Conservation (phyloP, 2,113 vertebrate genomes). For the Pao palembangensis region DNA sequence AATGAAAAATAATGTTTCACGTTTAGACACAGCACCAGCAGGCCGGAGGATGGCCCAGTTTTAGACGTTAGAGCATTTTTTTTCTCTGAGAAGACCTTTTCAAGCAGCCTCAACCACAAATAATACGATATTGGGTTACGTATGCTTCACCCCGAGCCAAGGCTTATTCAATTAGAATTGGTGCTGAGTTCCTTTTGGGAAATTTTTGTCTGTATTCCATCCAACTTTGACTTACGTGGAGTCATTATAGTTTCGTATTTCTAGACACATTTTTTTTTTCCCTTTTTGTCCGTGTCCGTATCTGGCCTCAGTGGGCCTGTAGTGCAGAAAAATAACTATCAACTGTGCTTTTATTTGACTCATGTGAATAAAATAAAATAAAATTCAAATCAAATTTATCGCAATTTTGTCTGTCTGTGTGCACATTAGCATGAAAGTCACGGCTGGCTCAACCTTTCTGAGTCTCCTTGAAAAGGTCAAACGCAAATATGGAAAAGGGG, state of each 20-base stretch:
- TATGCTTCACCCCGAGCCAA: background rate
- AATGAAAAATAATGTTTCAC: too few species aligned
- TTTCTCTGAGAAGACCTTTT: background rate
- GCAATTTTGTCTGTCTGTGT: background rate
- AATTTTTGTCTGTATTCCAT: background rate
- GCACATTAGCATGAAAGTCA: slow-evolving; percentile 2
- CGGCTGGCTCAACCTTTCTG: background rate
- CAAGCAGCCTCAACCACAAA: background rate
- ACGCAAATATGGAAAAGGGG: background rate
- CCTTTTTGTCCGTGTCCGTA: too few species aligned
- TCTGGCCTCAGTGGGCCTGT: too few species aligned
- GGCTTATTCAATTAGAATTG: background rate
- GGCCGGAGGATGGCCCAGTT: slow-evolving; percentile 28
- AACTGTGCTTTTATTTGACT: too few species aligned
- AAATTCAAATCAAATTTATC: background rate
- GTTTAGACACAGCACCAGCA: background rate
- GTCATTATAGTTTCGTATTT: too few species aligned
- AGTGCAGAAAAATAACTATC: too few species aligned
- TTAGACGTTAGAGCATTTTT: slow-evolving; percentile 20
- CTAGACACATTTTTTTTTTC: too few species aligned
- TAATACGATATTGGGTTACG: background rate
- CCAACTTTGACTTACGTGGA: too few species aligned
- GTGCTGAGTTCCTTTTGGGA: background rate
- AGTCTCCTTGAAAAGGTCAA: background rate
- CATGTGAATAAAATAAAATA: too few species aligned